These are phyloP conservation scores for Periophthalmus magnuspinnatus DNA, from an alignment of 2,797 vertebrate genomes.

Conservation along the genomic window DNA sequence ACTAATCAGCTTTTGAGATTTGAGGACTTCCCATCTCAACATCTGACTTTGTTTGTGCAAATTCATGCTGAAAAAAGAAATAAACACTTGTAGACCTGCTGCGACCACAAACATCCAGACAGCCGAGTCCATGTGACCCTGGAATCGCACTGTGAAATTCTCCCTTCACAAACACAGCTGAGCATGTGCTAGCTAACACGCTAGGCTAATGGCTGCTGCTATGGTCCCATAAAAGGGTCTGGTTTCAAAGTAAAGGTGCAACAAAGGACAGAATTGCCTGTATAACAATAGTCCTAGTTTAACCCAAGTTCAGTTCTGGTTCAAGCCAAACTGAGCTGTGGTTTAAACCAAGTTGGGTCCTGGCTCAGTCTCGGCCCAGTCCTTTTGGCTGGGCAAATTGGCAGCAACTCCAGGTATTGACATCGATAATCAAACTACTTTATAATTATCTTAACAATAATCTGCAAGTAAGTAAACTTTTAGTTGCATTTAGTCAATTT, in stretches of 20 bases:
- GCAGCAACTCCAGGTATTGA: no score
- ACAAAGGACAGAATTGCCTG: background rate
- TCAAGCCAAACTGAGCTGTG: no score
- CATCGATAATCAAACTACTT: no score
- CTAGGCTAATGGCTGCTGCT: constrained; percentile 30
- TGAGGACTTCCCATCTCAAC: constrained; percentile 42
- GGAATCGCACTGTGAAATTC: constrained; percentile 5
- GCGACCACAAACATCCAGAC: constrained; percentile 33
- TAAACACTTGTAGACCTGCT: constrained; percentile 13
- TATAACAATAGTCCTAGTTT: background rate
- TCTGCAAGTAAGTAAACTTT: no score
- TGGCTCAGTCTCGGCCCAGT: no score
- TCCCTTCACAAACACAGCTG: constrained; percentile 29
- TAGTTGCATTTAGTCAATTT: no score
- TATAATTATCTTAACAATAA: no score
- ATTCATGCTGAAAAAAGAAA: constrained; percentile 13
- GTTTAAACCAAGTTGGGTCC: background rate
- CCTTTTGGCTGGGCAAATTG: no score
- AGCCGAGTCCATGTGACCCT: constrained; percentile 28
- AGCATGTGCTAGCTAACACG: constrained; percentile 52
- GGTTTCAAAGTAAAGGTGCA: background rate
- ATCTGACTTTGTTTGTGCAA: constrained; percentile 28
- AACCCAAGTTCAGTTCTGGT: background rate
- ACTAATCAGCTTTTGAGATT: background rate
- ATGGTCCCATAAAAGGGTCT: constrained; percentile 25